A percentile compares a stretch with the other conserved stretches of the same genome.
Evolutionary conservation across 2,113 vertebrate species (phyloP).

Genomic region (Cinclus cinclus): DNA sequence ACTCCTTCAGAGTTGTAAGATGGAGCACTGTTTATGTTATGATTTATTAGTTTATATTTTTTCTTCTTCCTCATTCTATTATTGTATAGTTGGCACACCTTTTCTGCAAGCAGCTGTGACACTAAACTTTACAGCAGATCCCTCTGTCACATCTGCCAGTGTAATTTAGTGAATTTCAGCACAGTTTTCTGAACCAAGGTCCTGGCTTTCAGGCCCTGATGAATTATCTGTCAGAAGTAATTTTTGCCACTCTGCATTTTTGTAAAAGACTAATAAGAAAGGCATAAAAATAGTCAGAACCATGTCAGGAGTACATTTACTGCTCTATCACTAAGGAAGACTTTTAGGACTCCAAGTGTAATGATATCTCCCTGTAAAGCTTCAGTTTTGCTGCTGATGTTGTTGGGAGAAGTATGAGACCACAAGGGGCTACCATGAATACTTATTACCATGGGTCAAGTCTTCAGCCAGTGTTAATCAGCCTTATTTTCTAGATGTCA

Average conservation of each 20-base stretch:
- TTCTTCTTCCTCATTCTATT: neutral
- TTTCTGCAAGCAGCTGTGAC: neutral
- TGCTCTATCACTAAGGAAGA: neutral
- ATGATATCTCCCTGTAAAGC: neutral
- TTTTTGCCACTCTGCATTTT: neutral
- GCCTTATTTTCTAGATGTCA: neutral
- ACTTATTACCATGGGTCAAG: accelerated
- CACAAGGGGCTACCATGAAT: neutral
- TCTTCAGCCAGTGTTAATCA: neutral
- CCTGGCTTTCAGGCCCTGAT: neutral
- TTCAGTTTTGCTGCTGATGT: neutral
- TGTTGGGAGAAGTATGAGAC: neutral
- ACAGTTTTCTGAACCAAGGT: neutral
- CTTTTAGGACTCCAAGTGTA: neutral
- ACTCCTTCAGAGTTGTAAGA: neutral
- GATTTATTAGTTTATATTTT: neutral
- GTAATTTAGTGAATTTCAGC: neutral
- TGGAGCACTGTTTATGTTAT: neutral
- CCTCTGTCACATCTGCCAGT: neutral
- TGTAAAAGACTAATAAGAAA: neutral
- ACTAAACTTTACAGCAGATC: neutral
- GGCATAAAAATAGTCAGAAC: neutral
- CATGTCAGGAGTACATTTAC: neutral
- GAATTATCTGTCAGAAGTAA: neutral
- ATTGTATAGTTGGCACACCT: neutral